Percentiles rank a stretch among this genome's conserved stretches.
Conservation (phyloP, 2,888 invertebrate species). For the Xestia sexstrigata region DNA sequence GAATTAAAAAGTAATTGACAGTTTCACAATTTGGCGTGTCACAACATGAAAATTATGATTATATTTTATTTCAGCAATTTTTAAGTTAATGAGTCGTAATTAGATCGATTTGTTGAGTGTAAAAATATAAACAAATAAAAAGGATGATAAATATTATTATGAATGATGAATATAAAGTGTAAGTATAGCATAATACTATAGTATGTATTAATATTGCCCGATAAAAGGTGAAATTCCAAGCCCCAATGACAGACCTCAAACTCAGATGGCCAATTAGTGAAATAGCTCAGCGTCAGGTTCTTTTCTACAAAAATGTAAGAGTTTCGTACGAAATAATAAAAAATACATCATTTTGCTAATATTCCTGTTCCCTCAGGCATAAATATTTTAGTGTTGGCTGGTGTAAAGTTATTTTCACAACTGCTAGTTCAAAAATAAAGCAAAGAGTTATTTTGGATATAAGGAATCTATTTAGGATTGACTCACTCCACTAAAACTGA, state of each 20-base stretch:
- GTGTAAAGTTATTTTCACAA: conserved; percentile 37
- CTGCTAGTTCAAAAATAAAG: conserved; percentile 37
- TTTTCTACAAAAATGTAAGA: conserved; percentile 70
- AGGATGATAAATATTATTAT: too few relatives aligned
- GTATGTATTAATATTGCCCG: too few relatives aligned
- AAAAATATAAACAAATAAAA: too few relatives aligned
- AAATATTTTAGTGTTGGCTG: conserved; percentile 42
- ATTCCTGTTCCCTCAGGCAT: conserved; percentile 34
- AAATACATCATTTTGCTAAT: conserved; percentile 39
- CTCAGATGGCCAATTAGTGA: conserved; percentile 75
- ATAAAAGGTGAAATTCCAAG: conserved; percentile 76
- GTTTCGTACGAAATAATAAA: conserved; percentile 30
- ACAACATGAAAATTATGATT: too few relatives aligned
- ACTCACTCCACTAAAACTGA: conserved; percentile 51
- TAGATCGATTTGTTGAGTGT: too few relatives aligned
- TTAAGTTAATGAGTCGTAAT: too few relatives aligned
- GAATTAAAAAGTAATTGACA: too few relatives aligned
- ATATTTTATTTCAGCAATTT: too few relatives aligned
- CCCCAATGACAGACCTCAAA: conserved; percentile 77
- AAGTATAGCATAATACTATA: too few relatives aligned
- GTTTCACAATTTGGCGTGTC: too few relatives aligned
- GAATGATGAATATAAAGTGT: too few relatives aligned
- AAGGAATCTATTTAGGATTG: conserved; percentile 48
- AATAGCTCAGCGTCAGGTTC: conserved; percentile 73
- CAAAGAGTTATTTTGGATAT: conserved; percentile 27